Base-by-base conservation (phyloP, 2,888 invertebrate genomes). In the Frankliniella fusca region DNA sequence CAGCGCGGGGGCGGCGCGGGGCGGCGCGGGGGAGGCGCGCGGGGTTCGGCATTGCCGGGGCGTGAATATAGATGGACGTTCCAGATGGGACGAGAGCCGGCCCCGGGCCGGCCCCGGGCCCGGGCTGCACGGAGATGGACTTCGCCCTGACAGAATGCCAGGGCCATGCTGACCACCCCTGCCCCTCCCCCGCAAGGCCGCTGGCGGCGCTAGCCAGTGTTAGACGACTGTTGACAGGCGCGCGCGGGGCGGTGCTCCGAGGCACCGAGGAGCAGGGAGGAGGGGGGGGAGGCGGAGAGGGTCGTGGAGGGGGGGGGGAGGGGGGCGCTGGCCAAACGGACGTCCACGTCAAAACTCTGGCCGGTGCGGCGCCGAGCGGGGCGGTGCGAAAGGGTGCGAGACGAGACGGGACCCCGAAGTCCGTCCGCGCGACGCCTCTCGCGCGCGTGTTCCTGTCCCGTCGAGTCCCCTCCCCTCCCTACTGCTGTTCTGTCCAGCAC, bases 161-260 rank as follows among this genome's bases (percentile, higher is more conserved):
- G 70, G 70, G 70, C 70, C 70, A 9, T 76, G 70, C 70, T 23
- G 23, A n/a, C 70, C 70, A 23, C 23, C 23, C 70, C 70, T 10
- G 23, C 27, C 70, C 70, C 23, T 27, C 27, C 70, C 23, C 70
- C 70, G 3, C 12, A 27, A 9, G 11, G 70, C 70, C 70, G 61
- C 61, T 18, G 61, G 20, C 9, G 48, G 48, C n/a, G 48, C 49
- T 49, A 80, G 50, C 80, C 50, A 48, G 50, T 80, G 50, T 76
- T 76, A 76, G 70, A 76, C 70, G 70, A 76, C 70, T 76, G 70
- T 76, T 76, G 70, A 76, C 70, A 76, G 70, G 70, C 70, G 23
- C 23, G 70, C 70, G 70, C 27, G 70, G 23, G 70, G 70, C 70
- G 70, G 61, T 61, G 61, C 61, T 61, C 61, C 18, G 61, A n/a